These are phyloP conservation scores for Columbina picui DNA, from an alignment of 2,113 vertebrate species.

Conservation along the genomic window DNA sequence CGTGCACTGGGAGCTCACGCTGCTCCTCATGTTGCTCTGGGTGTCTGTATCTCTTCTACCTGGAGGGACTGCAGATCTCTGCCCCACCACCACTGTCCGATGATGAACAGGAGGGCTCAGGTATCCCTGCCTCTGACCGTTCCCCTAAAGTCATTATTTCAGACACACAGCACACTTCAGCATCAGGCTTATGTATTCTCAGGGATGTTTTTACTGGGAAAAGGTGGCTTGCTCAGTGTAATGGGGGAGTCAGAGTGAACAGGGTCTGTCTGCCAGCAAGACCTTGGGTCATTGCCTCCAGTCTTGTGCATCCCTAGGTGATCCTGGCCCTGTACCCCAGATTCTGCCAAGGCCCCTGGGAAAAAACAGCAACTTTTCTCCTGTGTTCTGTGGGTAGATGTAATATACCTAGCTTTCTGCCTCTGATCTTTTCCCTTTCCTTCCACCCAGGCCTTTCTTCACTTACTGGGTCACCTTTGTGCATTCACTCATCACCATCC, in stretches of 20 bases:
- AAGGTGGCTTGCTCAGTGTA: not conserved
- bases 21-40: fast-evolving
- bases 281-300: not conserved
- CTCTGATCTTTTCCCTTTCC: not conserved
- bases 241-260: not conserved
- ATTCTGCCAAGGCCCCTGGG: not conserved
- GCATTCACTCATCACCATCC: constrained; percentile 95
- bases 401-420: not conserved
- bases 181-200: not conserved
- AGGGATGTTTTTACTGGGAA: not conserved
- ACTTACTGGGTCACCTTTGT: constrained; percentile 99
- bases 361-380: not conserved
- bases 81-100: not conserved
- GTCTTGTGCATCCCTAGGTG: not conserved
- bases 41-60: not conserved
- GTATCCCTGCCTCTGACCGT: not conserved
- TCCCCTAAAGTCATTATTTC: not conserved
- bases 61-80: not conserved
- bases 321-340: not conserved
- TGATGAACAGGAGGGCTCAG: not conserved
- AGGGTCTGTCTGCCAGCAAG: not conserved
- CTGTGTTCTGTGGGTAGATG: not conserved
- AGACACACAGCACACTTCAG: not conserved
- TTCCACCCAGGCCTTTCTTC: constrained; percentile 90
- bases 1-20: not conserved